These are phyloP conservation scores for Valencia hispanica DNA, from an alignment of 2,797 vertebrate species.

Conservation along the genomic window DNA sequence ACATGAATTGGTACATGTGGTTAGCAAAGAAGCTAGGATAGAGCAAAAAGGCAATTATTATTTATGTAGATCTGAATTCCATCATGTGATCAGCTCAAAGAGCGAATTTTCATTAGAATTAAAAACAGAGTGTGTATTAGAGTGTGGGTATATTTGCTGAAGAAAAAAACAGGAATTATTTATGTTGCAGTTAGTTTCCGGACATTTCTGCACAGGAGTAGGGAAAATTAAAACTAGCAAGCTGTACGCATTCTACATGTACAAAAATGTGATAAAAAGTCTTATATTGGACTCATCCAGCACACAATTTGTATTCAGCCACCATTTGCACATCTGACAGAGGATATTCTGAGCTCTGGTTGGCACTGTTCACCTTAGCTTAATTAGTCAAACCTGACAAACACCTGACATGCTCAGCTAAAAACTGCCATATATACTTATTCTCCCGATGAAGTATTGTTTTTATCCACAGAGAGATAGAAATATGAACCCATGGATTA, in stretches of 20 bases:
- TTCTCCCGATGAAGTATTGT: constrained; percentile 12
- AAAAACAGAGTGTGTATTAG: not conserved
- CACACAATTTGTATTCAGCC: constrained; percentile 29
- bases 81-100: not conserved
- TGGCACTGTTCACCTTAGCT: constrained; percentile 40
- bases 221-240: not conserved
- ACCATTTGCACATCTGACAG: constrained; percentile 21
- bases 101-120: not conserved
- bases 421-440: constrained; percentile 27
- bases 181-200: not conserved
- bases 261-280: not conserved
- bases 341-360: constrained; percentile 41
- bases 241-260: not conserved
- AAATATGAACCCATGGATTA: not conserved
- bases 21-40: not conserved
- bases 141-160: not conserved
- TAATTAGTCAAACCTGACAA: constrained; percentile 51
- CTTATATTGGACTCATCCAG: constrained; percentile 9
- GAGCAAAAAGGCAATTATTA: not conserved
- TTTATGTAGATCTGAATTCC: not conserved
- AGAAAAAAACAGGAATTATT: constrained; percentile 5
- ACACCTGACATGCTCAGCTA: constrained; percentile 16
- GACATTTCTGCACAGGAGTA: constrained; percentile 3
- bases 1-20: not conserved
- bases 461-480: not conserved